Base-by-base conservation (phyloP, 2,888 invertebrate genomes). In the Physocephala rufipes region DNA sequence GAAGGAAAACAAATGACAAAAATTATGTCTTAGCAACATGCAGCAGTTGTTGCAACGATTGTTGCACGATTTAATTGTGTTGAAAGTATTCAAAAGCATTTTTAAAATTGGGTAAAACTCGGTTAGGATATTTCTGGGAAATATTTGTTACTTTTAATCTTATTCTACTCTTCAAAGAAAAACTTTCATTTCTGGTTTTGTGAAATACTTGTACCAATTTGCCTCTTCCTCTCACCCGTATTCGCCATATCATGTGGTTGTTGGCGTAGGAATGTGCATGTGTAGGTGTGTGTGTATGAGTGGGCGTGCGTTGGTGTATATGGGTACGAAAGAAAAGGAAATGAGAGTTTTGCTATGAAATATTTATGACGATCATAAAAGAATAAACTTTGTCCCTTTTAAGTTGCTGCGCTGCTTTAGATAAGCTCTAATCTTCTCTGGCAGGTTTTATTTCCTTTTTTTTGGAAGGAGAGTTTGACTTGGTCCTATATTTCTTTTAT, bases 21-120 rank as follows among this genome's bases (percentile, higher is more conserved):
- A 70, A 70, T 65, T 70, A 63, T 65, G 63, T 59, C 59, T 21
- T 64, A 59, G 70, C 59, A 70, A 59, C 70, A 47, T 65, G 70
- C 70, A 30, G 59, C 59, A 59, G 70, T 64, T 16, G 65, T 45
- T 43, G 45, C 63, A 45, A n/a, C n/a, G n/a, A 19, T 36, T 26
- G 63, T 51, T 19, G 69, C 15, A 21, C 26, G 28, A 21, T 58
- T 58, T 70, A 70, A 65, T 70, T 70, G 70, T 59, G 59, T 70
- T 70, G 51, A 70, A n/a, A 2, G 63, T 70, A 49, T 63, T 45
- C 13, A 21, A 51, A 36, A 36, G 13, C 21, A 47, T 1, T 47
- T 12, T 15, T 21, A 4, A 47, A 67, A 67, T 49, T 67, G 47
- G 47, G 47, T 67, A 26, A 67, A 59, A 16, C n/a, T 51, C 19